Evolutionary conservation across 1,140 invertebrate species (phyloP), one percentile per base, ranked within the genome.

Genomic region (Drepana arcuata): DNA sequence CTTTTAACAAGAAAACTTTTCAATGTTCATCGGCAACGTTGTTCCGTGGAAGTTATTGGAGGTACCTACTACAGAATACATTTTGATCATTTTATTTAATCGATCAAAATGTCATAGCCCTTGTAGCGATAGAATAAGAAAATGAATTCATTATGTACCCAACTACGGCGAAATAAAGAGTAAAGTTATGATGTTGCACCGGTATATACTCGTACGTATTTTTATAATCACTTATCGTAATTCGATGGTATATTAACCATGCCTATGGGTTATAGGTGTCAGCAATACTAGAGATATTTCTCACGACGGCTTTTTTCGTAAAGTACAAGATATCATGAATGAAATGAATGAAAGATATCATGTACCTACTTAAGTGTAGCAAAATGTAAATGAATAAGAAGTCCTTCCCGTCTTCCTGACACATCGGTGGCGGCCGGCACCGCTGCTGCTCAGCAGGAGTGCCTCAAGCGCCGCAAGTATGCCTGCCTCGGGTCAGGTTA

Each of bases 1-100:
- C 62, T 74, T 78, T 74, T 78, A 78, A 78, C 69, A 75, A 79
- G 71, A 79, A 79, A 79, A 79, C 63, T 79, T 78, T 57, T 26
- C 62, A 62, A 71, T 62, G 59, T 64, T 71, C 69, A 44, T 51
- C 54, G 62, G 62, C 62, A 54, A 71, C 67, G 66, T 59, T 61
- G 61, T 67, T 72, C 53, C 50, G 46, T 32, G 45, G 38, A 54
- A 77, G 59, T 68, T 77, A 70, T 66, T 70, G 65, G 63, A 61
- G 60, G 60, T n/a, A n/a, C n/a, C n/a, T 57, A 58, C 51, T 43
- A 60, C 47, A 46, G 65, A 71, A 74, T 78, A 74, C 63, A 74
- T 74, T 74, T 71, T 57, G 58, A 73, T 74, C 56, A 66, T 57
- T 61, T 55, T 41, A 50, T 57, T 55, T 51, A 62, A 68, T 71